These are phyloP conservation scores for Epizoanthus rinbou DNA, from an alignment of 92 coral and sea anemone species.

Conservation along the genomic window DNA sequence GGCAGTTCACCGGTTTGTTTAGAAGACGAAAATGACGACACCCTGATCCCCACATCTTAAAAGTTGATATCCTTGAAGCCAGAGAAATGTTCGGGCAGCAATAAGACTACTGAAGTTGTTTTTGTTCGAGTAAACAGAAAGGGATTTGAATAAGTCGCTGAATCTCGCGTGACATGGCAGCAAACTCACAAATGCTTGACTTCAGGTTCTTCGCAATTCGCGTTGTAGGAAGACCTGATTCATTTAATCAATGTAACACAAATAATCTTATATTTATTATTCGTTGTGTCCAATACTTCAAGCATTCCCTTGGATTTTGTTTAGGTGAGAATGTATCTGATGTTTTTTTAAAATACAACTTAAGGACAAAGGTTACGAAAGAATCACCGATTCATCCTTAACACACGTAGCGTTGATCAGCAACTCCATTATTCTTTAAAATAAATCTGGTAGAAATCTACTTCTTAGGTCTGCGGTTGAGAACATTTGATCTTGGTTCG, in stretches of 20 bases:
- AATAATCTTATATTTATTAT: background rate
- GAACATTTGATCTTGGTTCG: background rate
- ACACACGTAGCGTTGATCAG: no score
- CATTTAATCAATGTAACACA: background rate
- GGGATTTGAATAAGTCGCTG: background rate
- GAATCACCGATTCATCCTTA: background rate
- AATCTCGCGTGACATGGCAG: conserved; percentile 44
- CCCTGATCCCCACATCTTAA: background rate
- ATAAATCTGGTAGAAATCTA: no score
- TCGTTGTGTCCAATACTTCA: background rate
- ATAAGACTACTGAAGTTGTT: background rate
- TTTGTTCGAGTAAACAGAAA: conserved; percentile 8
- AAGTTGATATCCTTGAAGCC: background rate
- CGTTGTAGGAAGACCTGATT: background rate
- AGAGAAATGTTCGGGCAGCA: conserved; percentile 1
- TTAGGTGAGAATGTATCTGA: background rate
- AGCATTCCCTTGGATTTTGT: background rate
- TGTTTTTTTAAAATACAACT: background rate
- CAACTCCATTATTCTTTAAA: background rate
- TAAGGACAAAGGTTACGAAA: background rate
- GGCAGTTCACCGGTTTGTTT: background rate
- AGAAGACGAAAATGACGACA: background rate
- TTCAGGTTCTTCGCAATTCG: background rate
- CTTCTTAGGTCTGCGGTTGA: background rate
- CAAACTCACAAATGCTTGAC: background rate